Evolutionary conservation across 2,113 vertebrate species (phyloP).

Genomic region (Silurus meridionalis): DNA sequence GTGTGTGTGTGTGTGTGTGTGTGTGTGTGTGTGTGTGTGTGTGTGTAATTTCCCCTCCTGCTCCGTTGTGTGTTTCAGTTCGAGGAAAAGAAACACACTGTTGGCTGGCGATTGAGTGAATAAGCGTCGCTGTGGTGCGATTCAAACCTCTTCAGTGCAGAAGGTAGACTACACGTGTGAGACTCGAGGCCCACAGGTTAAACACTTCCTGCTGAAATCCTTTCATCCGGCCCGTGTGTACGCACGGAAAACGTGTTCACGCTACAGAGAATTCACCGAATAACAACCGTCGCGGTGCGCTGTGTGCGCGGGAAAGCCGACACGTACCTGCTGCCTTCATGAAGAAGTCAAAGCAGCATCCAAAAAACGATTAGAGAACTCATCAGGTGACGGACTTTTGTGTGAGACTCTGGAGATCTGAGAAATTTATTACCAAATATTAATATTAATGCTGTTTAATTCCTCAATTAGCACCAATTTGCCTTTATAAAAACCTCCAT

Average conservation of each 20-base stretch:
- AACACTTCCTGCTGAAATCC: neutral
- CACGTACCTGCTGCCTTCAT: neutral
- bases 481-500: too few species aligned
- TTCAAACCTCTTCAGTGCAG: neutral
- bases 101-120: neutral
- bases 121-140: neutral
- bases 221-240: neutral
- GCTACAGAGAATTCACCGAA: neutral
- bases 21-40: too few species aligned
- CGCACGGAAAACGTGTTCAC: neutral
- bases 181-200: neutral
- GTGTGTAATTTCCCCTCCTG: neutral
- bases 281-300: too few species aligned
- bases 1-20: too few species aligned
- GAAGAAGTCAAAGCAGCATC: neutral
- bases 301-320: neutral
- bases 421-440: too few species aligned
- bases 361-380: neutral
- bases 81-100: too few species aligned
- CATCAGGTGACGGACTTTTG: neutral
- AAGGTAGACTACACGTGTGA: neutral
- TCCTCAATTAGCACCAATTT: too few species aligned
- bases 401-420: neutral
- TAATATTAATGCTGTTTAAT: too few species aligned
- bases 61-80: neutral